Conservation (phyloP, 2,113 vertebrate species). For the Craseonycteris thonglongyai region DNA sequence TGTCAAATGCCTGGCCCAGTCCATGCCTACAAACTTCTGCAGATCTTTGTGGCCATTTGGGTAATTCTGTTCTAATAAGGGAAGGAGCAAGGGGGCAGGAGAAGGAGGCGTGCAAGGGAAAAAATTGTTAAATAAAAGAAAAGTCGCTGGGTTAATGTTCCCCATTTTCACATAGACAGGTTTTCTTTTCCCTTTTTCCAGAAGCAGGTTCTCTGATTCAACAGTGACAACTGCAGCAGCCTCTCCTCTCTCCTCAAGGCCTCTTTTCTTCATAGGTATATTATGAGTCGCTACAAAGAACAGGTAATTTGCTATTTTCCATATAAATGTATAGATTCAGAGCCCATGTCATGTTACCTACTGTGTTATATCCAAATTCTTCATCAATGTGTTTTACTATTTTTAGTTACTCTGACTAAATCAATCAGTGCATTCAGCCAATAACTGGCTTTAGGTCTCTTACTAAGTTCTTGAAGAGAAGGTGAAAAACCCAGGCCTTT, state of each 20-base stretch:
- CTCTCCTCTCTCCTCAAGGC: background rate
- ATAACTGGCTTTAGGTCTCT: background rate
- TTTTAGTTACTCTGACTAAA: conserved; percentile 6
- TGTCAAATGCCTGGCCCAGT: conserved; percentile 25
- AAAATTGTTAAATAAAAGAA: conserved; percentile 29
- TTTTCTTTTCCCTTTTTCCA: conserved; percentile 58
- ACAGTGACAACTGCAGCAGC: conserved; percentile 51
- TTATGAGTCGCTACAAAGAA: background rate
- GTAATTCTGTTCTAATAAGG: conserved; percentile 47
- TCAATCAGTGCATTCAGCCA: background rate
- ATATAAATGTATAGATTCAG: background rate
- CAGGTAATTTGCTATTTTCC: background rate
- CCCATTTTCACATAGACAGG: conserved; percentile 18
- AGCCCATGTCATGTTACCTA: background rate
- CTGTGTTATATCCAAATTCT: background rate
- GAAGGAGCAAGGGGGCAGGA: conserved; percentile 64
- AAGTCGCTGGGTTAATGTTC: conserved; percentile 30
- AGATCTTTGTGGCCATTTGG: conserved; percentile 55
- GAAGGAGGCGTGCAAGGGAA: conserved; percentile 59
- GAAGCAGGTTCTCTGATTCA: conserved; percentile 69
- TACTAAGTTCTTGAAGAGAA: background rate
- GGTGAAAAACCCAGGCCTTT: background rate
- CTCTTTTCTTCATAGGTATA: background rate
- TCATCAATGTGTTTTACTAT: background rate
- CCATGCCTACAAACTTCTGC: conserved; percentile 28